Base-by-base conservation (phyloP, 2,113 vertebrate species). In the Corythaeola cristata region DNA sequence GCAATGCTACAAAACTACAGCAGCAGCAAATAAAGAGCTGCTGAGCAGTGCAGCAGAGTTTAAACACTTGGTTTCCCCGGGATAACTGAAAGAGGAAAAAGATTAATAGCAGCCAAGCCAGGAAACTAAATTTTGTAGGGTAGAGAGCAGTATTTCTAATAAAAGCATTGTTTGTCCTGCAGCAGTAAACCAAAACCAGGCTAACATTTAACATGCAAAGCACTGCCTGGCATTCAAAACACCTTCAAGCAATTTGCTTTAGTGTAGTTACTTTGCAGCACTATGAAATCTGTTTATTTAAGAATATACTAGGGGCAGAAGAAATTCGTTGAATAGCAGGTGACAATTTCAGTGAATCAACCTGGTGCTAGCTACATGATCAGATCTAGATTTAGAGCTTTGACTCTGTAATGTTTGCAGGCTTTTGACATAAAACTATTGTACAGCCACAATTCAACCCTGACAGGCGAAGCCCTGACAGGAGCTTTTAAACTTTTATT, bases 191-290 rank as follows among this genome's bases (percentile, higher is more conserved):
- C 91, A 95, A 93, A 95, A 79, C 59, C 75, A 62, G 89, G 74
- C 45, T 52, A 68, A 58, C 15, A 45, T 30, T 96, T 96, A 96
- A 69, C n/a, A 96, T 95, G 95, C 96, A 95, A 80, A 89, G 78
- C 82, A 77, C 45, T 76, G 78, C 85, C 85, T 83, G 59, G 93
- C 58, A 91, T 84, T 69, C 63, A 22, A 26, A 90, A 66, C 45
- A 77, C 89, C 91, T 96, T 50, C 85, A 49, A 91, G 71, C 62
- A 58, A 76, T 13, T 33, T 80, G 58, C 39, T 74, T 44, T 44
- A 86, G 69, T 5, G 64, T 4, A 68, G 74, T 71, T 73, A 53
- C 83, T 85, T 15, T n/a, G 66, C 49, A 91, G 85, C 71, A 15
- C 56, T 89, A 41, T 17, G 12, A 23, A n/a, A 78, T 67, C 18